Evolutionary conservation across 2,113 vertebrate genomes (phyloP).

Genomic region (Notechis scutatus): DNA sequence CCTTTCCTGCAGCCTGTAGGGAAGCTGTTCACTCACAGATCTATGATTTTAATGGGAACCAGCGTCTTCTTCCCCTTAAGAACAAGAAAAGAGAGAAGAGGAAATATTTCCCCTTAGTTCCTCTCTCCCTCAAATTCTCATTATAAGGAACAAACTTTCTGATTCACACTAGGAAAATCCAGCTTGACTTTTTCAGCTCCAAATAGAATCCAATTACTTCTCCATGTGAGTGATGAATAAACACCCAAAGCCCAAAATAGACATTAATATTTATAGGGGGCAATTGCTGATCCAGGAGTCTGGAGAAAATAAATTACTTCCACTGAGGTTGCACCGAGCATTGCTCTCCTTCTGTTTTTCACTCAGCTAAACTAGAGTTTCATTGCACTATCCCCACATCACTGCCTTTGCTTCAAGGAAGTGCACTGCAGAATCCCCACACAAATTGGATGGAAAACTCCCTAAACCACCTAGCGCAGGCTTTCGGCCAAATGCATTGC

Average conservation of each 20-base stretch:
- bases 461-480: background rate
- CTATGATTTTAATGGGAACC: background rate
- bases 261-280: background rate
- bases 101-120: background rate
- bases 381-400: background rate
- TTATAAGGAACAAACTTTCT: background rate
- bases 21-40: background rate
- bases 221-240: constrained; percentile 12
- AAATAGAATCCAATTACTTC: constrained; percentile 13
- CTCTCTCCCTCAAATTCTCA: background rate
- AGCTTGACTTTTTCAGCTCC: background rate
- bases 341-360: background rate
- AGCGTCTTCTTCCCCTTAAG: background rate
- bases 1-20: background rate
- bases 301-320: background rate
- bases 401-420: background rate
- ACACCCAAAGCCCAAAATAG: constrained; percentile 6
- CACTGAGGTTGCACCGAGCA: background rate
- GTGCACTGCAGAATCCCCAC: background rate
- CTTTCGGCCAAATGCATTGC: accelerated
- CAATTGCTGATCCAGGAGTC: accelerated
- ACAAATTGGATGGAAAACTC: background rate
- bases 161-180: background rate
- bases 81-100: background rate
- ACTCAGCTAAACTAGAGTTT: background rate